Conservation (phyloP, 2,113 vertebrate genomes). For the Cheirogaleus medius region DNA sequence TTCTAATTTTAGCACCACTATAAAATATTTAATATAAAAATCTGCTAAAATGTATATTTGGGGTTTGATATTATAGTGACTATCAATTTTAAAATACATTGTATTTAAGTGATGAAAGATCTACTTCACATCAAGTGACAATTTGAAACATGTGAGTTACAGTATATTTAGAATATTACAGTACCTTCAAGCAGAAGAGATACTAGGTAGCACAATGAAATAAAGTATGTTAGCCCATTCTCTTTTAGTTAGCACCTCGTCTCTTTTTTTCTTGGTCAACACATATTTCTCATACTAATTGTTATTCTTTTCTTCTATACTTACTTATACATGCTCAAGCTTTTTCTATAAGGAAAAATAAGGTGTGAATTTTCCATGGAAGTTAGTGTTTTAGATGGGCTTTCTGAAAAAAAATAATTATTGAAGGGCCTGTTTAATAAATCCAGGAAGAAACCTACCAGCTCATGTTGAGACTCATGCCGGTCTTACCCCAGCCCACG, state of each 20-base stretch:
- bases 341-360: neutral
- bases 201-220: neutral
- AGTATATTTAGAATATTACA: neutral
- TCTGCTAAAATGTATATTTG: neutral
- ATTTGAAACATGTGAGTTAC: neutral
- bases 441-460: neutral
- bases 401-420: neutral
- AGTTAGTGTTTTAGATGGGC: neutral
- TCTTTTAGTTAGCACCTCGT: neutral
- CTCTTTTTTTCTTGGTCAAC: neutral
- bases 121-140: conserved; percentile 37
- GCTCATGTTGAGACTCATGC: neutral
- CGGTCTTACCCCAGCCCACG: neutral
- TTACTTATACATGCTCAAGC: neutral
- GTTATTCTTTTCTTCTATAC: neutral
- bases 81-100: neutral
- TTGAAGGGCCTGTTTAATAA: neutral
- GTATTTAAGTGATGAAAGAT: conserved; percentile 17
- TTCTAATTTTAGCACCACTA: conserved; percentile 40
- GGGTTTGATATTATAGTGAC: neutral
- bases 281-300: neutral
- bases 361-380: neutral
- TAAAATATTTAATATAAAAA: conserved; percentile 54
- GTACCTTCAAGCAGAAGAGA: neutral
- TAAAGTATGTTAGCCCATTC: neutral